phyloP scores from a whole-genome alignment of 2,888 invertebrate genomes.

The Cyaniris semiargus region DNA sequence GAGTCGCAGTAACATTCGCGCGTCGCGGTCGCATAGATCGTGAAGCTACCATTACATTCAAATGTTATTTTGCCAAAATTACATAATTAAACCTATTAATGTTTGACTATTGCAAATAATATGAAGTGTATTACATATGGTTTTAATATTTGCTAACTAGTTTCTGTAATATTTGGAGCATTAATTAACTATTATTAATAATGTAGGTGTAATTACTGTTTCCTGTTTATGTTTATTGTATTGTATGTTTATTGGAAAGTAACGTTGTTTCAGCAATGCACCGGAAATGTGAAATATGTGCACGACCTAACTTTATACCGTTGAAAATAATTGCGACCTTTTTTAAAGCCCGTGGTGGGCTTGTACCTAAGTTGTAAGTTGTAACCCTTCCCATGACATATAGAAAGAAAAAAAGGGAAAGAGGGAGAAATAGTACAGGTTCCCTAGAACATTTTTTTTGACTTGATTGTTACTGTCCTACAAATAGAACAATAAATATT shows the following conservation, averaged over 20 bases:
- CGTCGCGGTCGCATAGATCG: neutral
- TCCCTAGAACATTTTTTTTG: no score
- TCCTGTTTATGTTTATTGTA: neutral
- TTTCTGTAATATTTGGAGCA: neutral
- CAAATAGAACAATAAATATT: no score
- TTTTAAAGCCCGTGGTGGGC: no score
- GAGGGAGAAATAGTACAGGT: no score
- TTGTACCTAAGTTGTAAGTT: no score
- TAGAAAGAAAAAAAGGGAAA: no score
- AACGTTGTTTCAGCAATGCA: neutral
- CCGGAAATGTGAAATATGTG: neutral
- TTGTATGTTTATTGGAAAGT: neutral
- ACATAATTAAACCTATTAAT: neutral
- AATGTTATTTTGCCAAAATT: neutral
- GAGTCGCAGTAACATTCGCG: neutral
- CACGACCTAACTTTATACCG: neutral
- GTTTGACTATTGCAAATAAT: neutral
- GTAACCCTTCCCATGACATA: no score
- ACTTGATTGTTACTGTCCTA: no score
- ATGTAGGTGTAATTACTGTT: conserved; percentile 5
- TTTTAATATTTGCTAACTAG: conserved; percentile 11
- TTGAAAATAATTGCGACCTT: neutral
- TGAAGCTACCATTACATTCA: neutral
- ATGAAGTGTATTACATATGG: neutral
- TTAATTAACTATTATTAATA: neutral